Evolutionary conservation across 2,113 vertebrate genomes (phyloP).

Genomic region (Toxotes chatareus): DNA sequence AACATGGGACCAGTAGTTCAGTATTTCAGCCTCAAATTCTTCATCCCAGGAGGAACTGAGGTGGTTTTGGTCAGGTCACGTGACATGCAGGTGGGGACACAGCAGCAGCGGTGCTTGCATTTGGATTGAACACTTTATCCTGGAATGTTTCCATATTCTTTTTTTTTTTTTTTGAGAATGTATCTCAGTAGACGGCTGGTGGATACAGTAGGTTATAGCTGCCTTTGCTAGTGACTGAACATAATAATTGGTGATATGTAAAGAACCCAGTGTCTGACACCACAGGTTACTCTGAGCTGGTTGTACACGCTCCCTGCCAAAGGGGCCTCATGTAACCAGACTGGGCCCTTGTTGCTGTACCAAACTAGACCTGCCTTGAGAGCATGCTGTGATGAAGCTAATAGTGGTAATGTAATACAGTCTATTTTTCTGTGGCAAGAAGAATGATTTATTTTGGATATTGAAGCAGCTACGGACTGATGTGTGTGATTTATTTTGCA

Average conservation of each 20-base stretch:
- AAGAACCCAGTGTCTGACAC: constrained; percentile 6
- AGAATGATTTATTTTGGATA: constrained; percentile 76
- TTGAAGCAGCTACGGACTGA: constrained; percentile 51
- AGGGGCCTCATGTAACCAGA: constrained; percentile 34
- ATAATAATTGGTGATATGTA: constrained; percentile 18
- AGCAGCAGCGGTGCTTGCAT: constrained; percentile 22
- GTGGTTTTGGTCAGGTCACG: background rate
- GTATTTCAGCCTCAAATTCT: constrained; percentile 54
- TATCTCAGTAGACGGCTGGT: constrained; percentile 23
- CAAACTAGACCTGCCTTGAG: constrained; percentile 66
- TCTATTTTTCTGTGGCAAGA: constrained; percentile 75
- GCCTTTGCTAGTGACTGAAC: constrained; percentile 24
- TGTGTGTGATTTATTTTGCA: constrained; percentile 58
- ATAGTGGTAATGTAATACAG: constrained; percentile 57
- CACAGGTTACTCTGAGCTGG: constrained; percentile 5
- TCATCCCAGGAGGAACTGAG: constrained; percentile 10
- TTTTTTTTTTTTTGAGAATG: constrained; percentile 28
- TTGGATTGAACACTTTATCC: constrained; percentile 36
- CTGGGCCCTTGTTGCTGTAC: constrained; percentile 35
- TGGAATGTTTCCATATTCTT: constrained; percentile 50
- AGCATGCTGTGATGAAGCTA: constrained; percentile 73
- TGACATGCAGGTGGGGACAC: background rate
- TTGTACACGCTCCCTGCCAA: constrained; percentile 20
- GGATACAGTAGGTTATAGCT: background rate
- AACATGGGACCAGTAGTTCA: constrained; percentile 28